Percentiles rank a stretch among this genome's conserved stretches.
phyloP scores from a whole-genome alignment of 2,113 vertebrate genomes.

The Microtus richardsoni region DNA sequence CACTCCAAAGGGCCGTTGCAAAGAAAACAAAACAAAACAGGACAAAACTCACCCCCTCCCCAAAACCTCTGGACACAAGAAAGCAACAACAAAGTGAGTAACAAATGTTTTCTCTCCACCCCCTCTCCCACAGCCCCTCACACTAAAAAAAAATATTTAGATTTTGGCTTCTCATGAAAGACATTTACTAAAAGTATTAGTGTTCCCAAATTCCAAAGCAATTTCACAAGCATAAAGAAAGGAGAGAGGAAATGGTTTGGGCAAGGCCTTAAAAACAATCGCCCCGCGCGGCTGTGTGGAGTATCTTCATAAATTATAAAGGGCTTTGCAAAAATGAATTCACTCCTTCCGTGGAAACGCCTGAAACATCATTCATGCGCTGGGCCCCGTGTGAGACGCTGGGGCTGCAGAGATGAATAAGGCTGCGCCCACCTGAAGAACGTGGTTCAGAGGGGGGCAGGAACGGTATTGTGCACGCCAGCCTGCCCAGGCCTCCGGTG shows the following conservation, averaged over 20 bases:
- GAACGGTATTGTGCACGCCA: slow-evolving; percentile 53
- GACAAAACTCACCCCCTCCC: neutral
- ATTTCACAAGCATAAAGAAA: slow-evolving; percentile 74
- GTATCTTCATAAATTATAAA: slow-evolving; percentile 60
- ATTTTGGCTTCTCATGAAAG: slow-evolving; percentile 68
- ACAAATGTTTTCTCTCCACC: neutral
- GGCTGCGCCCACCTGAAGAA: neutral
- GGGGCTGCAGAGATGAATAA: neutral
- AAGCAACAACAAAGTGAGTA: neutral
- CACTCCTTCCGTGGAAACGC: slow-evolving; percentile 31
- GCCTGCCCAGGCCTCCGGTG: slow-evolving; percentile 5
- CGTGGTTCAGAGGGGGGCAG: neutral
- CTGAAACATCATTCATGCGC: neutral
- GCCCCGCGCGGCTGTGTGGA: slow-evolving; percentile 12
- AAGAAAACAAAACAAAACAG: neutral
- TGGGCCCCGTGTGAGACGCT: neutral
- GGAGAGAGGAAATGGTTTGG: slow-evolving; percentile 63
- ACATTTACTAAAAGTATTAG: slow-evolving; percentile 46
- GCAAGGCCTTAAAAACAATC: slow-evolving; percentile 63
- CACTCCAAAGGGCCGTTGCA: neutral
- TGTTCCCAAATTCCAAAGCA: slow-evolving; percentile 74
- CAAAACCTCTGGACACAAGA: neutral
- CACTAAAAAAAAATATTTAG: neutral
- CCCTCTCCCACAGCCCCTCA: neutral
- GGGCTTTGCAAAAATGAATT: slow-evolving; percentile 64